Evolutionary conservation across 1,140 invertebrate genomes (phyloP), one percentile per base, ranked within the genome.

Genomic region (Ceratina calcarata): DNA sequence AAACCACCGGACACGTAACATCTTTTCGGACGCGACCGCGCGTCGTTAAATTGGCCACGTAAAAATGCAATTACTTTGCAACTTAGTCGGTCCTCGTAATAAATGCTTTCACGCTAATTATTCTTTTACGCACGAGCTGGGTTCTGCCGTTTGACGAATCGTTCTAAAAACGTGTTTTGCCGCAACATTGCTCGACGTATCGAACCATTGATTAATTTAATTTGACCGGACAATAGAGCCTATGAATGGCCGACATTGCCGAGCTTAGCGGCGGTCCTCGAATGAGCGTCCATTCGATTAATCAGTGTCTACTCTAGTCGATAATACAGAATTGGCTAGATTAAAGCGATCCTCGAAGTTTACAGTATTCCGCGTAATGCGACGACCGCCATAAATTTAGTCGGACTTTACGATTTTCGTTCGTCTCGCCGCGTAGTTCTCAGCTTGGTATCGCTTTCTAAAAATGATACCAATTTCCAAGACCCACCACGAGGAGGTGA

Each of bases 221-320:
- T 24, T 75, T 32, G 45, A 62, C 68, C 49, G 65, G 24, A 65
- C 45, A 55, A 61, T 57, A 22, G 45, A 64, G 22, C 53, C 64
- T 65, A 53, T 67, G 53, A 74, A 79, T 80, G 76, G 15, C 49
- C 61, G 70, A 74, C 62, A 72, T 79, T 58, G 70, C 22, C 61
- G 53, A 65, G 77, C 70, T 79, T 79, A 79, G 61, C 70, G 61
- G 60, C 74, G 66, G 61, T 74, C 70, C 77, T 79, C 58, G 61
- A 74, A 73, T 74, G 74, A 79, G 70, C 70, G 72, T 53, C 71
- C 64, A 66, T 80, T 76, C 72, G 71, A 80, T 80, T 76, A 80
- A 80, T 80, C 78, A 61, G 64, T 67, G 62, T 75, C 78, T 67
- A 55, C 49, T 58, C 18, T 24, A 64, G 55, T 55, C 78, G 64